Evolutionary conservation across 2,888 invertebrate genomes (phyloP), one percentile per base, ranked within the genome.

Genomic region (Pyrrhosoma nymphula): DNA sequence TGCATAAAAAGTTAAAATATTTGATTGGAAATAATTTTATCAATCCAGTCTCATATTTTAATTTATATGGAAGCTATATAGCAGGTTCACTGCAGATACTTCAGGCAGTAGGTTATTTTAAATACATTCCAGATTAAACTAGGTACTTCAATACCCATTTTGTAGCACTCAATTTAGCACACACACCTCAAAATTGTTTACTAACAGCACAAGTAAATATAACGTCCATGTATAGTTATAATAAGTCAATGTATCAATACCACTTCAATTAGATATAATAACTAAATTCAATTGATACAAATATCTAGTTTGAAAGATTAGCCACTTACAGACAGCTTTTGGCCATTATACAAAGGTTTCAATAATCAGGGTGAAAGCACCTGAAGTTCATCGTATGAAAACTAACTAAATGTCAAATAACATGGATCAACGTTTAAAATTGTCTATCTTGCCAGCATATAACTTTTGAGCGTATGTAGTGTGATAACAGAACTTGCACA

Each of bases 331-430:
- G 14, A 69, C 26, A 69, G 47, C 89, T n/a, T 89, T 55, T n/a
- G 63, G 63, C 47, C 69, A 69, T 93, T 30, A 69, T 69, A 93
- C 69, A 39, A 75, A 93, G 69, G 47, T 47, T 75, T 47, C 35
- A 69, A 47, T 69, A 93, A n/a, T 93, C 93, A 93, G 93, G 93
- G 35, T 26, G 93, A 93, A 69, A 93, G 69, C 93, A 93, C 93
- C 93, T 93, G 93, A 47, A 93, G 69, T 75, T 63, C 69, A n/a
- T 93, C 26, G 47, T 93, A 93, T 60, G 93, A 93, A 93, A 93
- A 75, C 93, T 93, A 93, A 93, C 93, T 93, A 93, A 93, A 75
- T 47, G 47, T 39, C 47, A 69, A 93, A 69, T 60, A 93, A 93
- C 47, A 93, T 69, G 75, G 82, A 82, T 93, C 69, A 93, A 63